Conservation (phyloP, 2,888 invertebrate genomes). For the Nemotelus pantherinus region DNA sequence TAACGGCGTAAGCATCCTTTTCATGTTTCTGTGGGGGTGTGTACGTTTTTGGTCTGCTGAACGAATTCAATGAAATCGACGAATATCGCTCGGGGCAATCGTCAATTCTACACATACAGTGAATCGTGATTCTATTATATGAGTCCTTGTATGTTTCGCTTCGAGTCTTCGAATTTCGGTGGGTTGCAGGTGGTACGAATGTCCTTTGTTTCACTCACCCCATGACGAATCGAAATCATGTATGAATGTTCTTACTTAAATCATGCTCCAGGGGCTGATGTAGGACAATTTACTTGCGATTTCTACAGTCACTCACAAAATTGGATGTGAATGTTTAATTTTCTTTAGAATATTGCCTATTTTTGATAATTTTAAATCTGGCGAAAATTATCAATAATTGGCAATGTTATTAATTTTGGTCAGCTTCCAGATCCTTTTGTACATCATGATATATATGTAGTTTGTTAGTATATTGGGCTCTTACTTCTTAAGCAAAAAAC, state of each 20-base stretch:
- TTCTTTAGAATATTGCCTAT: constrained; percentile 13
- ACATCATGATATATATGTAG: no score
- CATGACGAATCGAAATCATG: constrained; percentile 58
- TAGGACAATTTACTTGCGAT: constrained; percentile 44
- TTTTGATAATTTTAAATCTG: neutral
- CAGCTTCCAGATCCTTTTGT: no score
- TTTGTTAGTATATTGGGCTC: no score
- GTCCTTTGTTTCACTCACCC: constrained; percentile 64
- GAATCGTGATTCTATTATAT: no score
- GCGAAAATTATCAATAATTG: no score
- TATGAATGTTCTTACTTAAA: constrained; percentile 47
- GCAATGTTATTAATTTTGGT: no score
- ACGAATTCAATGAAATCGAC: neutral
- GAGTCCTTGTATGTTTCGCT: neutral
- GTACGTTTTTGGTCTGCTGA: neutral
- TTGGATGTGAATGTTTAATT: neutral
- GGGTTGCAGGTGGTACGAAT: constrained; percentile 65
- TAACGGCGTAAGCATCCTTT: no score
- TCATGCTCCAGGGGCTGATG: constrained; percentile 51
- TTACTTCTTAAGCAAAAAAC: no score
- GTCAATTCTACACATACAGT: neutral
- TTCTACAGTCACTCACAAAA: constrained; percentile 35
- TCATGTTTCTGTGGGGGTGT: neutral
- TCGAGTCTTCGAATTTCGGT: constrained; percentile 34
- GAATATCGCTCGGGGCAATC: neutral